Conservation (phyloP, 2,888 invertebrate species). For the Athalia circularis region DNA sequence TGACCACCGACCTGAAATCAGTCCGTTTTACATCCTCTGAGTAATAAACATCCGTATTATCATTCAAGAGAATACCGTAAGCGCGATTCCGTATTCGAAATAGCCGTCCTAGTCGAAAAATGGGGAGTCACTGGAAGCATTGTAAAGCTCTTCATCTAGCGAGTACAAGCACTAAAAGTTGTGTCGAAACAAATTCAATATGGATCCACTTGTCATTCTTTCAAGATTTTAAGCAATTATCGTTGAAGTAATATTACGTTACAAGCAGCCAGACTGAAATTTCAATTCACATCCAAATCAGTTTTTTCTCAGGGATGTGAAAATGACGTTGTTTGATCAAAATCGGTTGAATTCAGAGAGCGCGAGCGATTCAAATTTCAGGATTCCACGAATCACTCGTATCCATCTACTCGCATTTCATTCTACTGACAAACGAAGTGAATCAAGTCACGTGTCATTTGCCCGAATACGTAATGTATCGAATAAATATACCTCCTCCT, state of each 20-base stretch:
- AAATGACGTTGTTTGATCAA: neutral
- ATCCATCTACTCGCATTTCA: conserved; percentile 67
- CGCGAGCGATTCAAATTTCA: conserved; percentile 15
- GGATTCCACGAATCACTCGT: conserved; percentile 2
- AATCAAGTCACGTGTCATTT: conserved; percentile 72
- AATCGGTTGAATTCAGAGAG: neutral
- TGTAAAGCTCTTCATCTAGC: no score
- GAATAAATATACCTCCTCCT: conserved; percentile 63
- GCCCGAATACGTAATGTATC: conserved; percentile 70
- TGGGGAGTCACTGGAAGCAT: no score
- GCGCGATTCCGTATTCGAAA: no score
- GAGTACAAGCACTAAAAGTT: neutral
- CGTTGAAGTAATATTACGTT: neutral
- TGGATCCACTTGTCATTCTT: neutral
- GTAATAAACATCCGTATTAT: no score
- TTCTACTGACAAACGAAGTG: conserved; percentile 61
- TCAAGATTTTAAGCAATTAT: neutral
- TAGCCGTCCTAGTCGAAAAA: no score
- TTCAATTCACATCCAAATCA: neutral
- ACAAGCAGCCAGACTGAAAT: no score
- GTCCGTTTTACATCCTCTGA: no score
- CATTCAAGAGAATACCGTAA: no score
- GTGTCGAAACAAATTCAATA: conserved; percentile 11
- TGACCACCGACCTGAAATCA: no score
- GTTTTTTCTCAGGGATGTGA: neutral